These are phyloP conservation scores for Xanthia icteritia DNA, from an alignment of 2,888 invertebrate genomes.

Conservation along the genomic window DNA sequence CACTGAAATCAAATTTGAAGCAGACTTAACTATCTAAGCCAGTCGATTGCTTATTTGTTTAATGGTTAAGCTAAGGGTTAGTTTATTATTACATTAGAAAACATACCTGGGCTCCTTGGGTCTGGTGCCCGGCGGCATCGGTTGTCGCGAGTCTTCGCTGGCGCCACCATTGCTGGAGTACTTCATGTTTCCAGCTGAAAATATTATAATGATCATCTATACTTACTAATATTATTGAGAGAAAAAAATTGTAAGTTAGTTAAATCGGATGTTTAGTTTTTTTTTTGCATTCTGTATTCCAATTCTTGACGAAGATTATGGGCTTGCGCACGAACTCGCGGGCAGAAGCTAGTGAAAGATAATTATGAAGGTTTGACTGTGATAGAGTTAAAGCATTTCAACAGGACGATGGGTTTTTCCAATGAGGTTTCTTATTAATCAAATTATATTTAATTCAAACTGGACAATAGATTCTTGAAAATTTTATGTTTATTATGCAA, in stretches of 20 bases:
- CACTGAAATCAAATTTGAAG: background rate
- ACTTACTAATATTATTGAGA: no score
- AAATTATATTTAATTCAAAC: background rate
- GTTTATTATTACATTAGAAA: background rate
- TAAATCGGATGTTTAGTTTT: no score
- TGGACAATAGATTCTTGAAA: background rate
- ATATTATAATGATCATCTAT: background rate
- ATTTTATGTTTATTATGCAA: background rate
- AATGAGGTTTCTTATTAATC: background rate
- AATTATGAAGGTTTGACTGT: background rate
- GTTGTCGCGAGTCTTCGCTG: slow-evolving; percentile 85
- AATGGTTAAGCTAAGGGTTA: background rate
- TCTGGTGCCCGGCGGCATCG: slow-evolving; percentile 86
- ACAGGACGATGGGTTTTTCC: background rate
- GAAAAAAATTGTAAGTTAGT: no score
- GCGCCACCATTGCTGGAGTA: slow-evolving; percentile 86
- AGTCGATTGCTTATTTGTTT: background rate
- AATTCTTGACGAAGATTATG: no score
- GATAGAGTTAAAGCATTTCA: background rate
- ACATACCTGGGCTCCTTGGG: slow-evolving; percentile 86
- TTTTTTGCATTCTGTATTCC: no score
- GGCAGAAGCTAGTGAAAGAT: background rate
- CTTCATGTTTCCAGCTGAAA: slow-evolving; percentile 83
- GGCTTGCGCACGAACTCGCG: no score
- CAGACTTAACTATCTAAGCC: background rate